Conservation (phyloP, 1,140 invertebrate species). For the Lepeophtheirus salmonis region DNA sequence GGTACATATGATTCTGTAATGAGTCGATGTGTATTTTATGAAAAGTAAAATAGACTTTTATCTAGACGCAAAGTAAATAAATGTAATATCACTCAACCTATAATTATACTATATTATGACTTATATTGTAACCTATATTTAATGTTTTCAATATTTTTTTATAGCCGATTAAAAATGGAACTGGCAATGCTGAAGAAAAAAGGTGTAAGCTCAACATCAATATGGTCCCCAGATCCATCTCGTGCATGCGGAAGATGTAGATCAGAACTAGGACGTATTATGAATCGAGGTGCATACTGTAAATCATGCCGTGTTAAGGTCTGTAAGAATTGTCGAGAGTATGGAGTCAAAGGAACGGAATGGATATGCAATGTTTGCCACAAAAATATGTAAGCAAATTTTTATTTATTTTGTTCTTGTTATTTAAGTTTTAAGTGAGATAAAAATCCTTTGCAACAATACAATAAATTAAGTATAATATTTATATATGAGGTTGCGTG, state of each 20-base stretch:
- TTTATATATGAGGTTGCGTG: no score
- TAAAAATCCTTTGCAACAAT: no score
- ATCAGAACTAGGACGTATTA: constrained; percentile 45
- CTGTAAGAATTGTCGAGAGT: constrained; percentile 49
- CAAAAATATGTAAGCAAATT: constrained; percentile 56
- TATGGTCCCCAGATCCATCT: constrained; percentile 21
- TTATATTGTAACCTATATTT: background rate
- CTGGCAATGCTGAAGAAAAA: constrained; percentile 37
- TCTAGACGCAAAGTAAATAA: no score
- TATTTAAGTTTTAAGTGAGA: no score
- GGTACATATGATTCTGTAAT: no score
- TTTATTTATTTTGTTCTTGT: no score
- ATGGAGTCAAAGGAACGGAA: constrained; percentile 36
- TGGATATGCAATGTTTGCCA: constrained; percentile 54
- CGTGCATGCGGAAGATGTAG: constrained; percentile 46
- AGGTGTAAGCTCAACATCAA: constrained; percentile 15
- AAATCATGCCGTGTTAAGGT: constrained; percentile 44
- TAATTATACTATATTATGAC: no score
- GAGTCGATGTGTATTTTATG: no score
- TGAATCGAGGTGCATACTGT: constrained; percentile 50
- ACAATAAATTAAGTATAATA: no score
- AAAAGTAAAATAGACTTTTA: no score
- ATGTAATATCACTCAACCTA: no score
- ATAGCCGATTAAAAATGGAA: constrained; percentile 42
- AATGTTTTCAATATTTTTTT: constrained; percentile 20